These are phyloP conservation scores for Orius laevigatus DNA, from an alignment of 1,140 invertebrate species.

Conservation along the genomic window DNA sequence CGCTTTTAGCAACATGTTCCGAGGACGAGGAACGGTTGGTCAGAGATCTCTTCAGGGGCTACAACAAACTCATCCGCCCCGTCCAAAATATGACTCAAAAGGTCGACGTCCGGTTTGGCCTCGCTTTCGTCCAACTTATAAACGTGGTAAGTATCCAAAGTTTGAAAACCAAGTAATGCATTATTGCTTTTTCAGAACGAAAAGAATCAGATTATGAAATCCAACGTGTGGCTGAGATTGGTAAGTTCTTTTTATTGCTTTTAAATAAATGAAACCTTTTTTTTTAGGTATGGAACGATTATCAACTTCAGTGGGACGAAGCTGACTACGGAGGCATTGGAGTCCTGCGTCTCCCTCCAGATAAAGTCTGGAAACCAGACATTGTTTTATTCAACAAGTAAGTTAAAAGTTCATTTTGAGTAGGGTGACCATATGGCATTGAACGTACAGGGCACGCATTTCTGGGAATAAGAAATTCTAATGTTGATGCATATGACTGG, in stretches of 20 bases:
- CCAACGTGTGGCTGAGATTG: conserved; percentile 92
- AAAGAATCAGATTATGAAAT: conserved; percentile 99
- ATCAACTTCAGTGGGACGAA: conserved; percentile 95
- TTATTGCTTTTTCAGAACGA: conserved; percentile 64
- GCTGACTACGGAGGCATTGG: conserved; percentile 94
- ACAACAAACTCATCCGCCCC: conserved; percentile 97
- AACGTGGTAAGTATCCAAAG: conserved; percentile 78
- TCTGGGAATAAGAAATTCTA: too few species aligned
- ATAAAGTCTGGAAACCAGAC: conserved; percentile 99
- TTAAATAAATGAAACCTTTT: neutral
- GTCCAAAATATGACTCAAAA: conserved; percentile 96
- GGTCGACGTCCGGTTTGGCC: conserved; percentile 86
- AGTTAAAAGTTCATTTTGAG: too few species aligned
- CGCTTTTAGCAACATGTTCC: conserved; percentile 47
- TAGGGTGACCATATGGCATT: too few species aligned
- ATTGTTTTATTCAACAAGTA: conserved; percentile 99
- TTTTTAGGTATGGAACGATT: conserved; percentile 82
- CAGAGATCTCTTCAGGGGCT: conserved; percentile 90
- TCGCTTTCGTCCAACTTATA: conserved; percentile 97
- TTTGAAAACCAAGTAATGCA: neutral
- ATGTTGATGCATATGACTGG: too few species aligned
- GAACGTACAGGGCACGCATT: too few species aligned
- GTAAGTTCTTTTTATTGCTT: conserved; percentile 32
- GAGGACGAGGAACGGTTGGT: conserved; percentile 94
- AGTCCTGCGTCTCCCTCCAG: conserved; percentile 84